phyloP scores from a whole-genome alignment of 2,797 vertebrate species.

The Hapalemur alaotrensis region DNA sequence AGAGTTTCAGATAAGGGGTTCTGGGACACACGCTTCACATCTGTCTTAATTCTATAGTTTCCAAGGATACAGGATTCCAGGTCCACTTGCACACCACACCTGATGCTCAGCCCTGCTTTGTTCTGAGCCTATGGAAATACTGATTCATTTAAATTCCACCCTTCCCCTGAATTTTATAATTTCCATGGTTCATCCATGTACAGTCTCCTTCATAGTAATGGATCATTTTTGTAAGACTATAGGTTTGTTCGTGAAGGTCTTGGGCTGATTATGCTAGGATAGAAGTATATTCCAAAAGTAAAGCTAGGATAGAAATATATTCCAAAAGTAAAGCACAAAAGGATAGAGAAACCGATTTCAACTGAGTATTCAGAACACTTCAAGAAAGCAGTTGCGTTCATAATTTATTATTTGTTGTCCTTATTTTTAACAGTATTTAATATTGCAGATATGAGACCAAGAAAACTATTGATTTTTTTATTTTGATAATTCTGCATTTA shows the following conservation, averaged over 20 bases:
- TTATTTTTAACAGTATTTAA: background rate
- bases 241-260: background rate
- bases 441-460: background rate
- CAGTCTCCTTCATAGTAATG: background rate
- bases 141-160: background rate
- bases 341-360: background rate
- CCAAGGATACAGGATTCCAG: background rate
- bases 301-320: background rate
- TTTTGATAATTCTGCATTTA: conserved; percentile 24
- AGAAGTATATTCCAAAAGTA: background rate
- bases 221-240: background rate
- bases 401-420: background rate
- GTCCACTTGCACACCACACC: background rate
- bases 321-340: background rate
- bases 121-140: background rate
- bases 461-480: background rate
- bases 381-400: background rate
- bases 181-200: background rate
- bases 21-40: background rate
- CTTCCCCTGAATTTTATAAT: background rate
- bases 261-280: background rate
- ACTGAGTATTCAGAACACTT: background rate
- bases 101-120: background rate
- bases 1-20: background rate
- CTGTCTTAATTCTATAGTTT: background rate